Evolutionary conservation across 2,113 vertebrate species (phyloP).

Genomic region (Microcebus lehilahytsara): DNA sequence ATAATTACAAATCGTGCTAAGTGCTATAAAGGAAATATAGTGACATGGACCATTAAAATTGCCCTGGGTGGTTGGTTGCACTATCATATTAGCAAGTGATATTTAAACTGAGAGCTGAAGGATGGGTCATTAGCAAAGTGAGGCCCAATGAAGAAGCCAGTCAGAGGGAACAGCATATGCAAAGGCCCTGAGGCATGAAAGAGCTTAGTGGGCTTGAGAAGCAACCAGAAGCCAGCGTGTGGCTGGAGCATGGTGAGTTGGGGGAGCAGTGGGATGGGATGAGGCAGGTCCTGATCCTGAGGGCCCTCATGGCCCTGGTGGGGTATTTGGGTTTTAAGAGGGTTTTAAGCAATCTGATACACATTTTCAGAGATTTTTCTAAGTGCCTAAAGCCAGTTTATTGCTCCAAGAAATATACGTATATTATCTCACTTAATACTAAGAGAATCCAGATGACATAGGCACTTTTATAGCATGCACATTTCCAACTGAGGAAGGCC

Average conservation of each 20-base stretch:
- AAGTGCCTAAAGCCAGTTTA: neutral
- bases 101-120: neutral
- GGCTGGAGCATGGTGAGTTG: neutral
- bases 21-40: neutral
- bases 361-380: constrained; percentile 20
- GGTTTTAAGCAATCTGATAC: neutral
- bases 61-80: neutral
- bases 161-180: neutral
- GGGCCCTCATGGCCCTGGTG: neutral
- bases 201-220: neutral
- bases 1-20: neutral
- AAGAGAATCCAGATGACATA: neutral
- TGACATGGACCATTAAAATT: neutral
- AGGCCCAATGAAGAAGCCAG: neutral
- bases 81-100: neutral
- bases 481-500: neutral
- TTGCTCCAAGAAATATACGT: neutral
- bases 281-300: neutral
- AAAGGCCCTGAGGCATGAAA: neutral
- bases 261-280: neutral
- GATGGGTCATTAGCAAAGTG: neutral
- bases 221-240: neutral
- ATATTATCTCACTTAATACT: neutral
- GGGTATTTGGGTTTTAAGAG: neutral
- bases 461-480: neutral